These are phyloP conservation scores for Nycteola revayana DNA, from an alignment of 2,888 invertebrate species.

Conservation along the genomic window DNA sequence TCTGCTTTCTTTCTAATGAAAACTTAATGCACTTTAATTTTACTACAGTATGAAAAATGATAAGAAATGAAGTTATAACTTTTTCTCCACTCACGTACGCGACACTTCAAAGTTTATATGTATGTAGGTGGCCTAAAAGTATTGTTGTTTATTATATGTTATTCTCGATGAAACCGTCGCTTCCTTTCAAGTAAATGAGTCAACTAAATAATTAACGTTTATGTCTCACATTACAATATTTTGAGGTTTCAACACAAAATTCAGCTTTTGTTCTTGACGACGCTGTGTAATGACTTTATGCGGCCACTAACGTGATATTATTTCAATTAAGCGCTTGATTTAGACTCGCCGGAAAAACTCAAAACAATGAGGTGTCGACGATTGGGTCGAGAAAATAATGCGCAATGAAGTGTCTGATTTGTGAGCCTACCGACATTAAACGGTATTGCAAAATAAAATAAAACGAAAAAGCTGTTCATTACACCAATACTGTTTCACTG, in stretches of 20 bases:
- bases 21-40: conserved; percentile 6
- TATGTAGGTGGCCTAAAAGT: neutral
- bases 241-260: conserved; percentile 70
- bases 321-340: conserved; percentile 75
- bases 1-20: conserved; percentile 27
- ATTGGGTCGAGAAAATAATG: conserved; percentile 64
- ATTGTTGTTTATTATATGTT: conserved; percentile 18
- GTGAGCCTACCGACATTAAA: conserved; percentile 45
- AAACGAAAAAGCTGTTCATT: conserved; percentile 26
- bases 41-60: too few relatives aligned
- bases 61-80: too few relatives aligned
- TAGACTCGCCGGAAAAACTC: conserved; percentile 68
- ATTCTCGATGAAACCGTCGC: conserved; percentile 43
- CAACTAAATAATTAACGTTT: conserved; percentile 58
- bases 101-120: neutral
- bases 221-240: conserved; percentile 64
- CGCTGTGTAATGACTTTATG: conserved; percentile 66
- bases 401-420: conserved; percentile 66
- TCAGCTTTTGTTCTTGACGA: conserved; percentile 73
- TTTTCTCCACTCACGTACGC: neutral
- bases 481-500: conserved; percentile 34
- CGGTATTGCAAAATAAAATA: conserved; percentile 23
- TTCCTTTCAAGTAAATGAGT: conserved; percentile 50
- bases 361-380: conserved; percentile 74
- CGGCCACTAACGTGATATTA: conserved; percentile 71